A percentile compares a stretch with the other conserved stretches of the same genome.
phyloP scores from a whole-genome alignment of 2,888 invertebrate genomes.

The Steromphala cineraria region DNA sequence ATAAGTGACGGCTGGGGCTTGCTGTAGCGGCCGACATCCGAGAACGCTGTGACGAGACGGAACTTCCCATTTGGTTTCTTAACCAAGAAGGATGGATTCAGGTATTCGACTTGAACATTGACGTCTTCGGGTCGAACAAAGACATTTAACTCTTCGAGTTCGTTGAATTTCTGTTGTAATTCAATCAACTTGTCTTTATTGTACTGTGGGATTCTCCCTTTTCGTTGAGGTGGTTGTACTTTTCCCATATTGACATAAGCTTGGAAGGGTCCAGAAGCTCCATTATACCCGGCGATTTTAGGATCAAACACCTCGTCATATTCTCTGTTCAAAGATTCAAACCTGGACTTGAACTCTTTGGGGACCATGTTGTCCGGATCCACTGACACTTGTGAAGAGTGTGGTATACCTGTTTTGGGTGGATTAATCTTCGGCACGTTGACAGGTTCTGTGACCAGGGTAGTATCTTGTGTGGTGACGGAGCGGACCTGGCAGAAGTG shows the following conservation, averaged over 20 bases:
- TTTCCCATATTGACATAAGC: neutral
- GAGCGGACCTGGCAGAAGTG: neutral
- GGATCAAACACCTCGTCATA: neutral
- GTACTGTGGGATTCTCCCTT: too few species aligned
- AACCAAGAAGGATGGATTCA: slow-evolving; percentile 3
- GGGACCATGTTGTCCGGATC: too few species aligned
- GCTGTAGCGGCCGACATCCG: slow-evolving; percentile 45
- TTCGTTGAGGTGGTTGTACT: neutral
- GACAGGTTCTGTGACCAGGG: too few species aligned
- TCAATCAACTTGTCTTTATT: too few species aligned
- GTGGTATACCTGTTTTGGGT: too few species aligned
- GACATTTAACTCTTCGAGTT: neutral
- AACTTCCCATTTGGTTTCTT: neutral
- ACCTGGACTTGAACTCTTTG: too few species aligned
- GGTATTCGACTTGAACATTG: neutral
- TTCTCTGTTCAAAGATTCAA: too few species aligned
- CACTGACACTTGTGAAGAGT: too few species aligned
- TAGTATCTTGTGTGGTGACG: neutral
- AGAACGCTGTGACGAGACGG: slow-evolving; percentile 35
- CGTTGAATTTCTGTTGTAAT: too few species aligned
- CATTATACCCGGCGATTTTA: neutral
- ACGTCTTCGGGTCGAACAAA: neutral
- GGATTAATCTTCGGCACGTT: too few species aligned
- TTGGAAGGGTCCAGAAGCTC: neutral
- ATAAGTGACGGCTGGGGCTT: slow-evolving; percentile 45